A percentile compares a stretch with the other conserved stretches of the same genome.
phyloP scores from a whole-genome alignment of 2,797 vertebrate species.

The Rhinogobio ventralis region DNA sequence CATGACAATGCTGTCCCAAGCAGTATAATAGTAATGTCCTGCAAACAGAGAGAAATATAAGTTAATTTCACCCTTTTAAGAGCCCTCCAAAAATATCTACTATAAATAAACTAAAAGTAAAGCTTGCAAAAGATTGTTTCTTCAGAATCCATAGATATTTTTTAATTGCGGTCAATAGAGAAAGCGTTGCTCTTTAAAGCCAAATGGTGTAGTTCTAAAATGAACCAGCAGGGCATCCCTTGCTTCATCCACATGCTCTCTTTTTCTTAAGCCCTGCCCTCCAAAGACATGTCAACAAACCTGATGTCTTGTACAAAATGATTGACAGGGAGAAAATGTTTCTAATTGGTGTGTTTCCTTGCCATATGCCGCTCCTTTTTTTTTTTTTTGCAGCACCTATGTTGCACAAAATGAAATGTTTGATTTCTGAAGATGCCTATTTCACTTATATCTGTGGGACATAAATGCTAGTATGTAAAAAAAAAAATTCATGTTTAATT shows the following conservation, averaged over 20 bases:
- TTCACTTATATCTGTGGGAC: neutral
- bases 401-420: neutral
- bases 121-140: too few relatives aligned
- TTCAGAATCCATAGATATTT: neutral
- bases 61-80: neutral
- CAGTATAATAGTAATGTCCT: neutral
- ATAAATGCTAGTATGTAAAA: neutral
- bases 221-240: neutral
- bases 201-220: neutral
- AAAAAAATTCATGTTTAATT: neutral
- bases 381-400: neutral
- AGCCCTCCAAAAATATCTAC: neutral
- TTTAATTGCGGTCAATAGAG: neutral
- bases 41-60: neutral
- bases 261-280: neutral
- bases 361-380: neutral
- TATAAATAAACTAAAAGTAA: neutral
- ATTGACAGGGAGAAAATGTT: neutral
- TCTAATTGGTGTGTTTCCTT: neutral
- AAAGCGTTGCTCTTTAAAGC: neutral
- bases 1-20: neutral
- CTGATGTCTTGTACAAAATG: neutral
- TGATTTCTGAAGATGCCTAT: neutral
- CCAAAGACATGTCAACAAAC: constrained; percentile 8
- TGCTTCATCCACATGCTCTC: neutral